phyloP scores from a whole-genome alignment of 2,888 invertebrate species.

The Polyploca ridens region DNA sequence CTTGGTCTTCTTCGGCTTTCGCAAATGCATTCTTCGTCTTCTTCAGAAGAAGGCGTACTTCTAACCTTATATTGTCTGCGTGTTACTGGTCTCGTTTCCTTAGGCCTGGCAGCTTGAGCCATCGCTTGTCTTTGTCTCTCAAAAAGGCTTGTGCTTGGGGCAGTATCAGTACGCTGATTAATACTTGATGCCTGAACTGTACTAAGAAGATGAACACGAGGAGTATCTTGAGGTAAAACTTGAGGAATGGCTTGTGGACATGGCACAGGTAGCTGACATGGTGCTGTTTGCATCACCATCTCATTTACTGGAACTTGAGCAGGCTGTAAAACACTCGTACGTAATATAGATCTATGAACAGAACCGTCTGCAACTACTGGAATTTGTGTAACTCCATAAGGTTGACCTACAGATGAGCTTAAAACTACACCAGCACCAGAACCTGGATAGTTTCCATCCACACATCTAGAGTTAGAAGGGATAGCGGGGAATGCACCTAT shows the following conservation, averaged over 20 bases:
- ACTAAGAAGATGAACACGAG: not conserved
- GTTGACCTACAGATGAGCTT: not conserved
- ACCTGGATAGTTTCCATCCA: too few species aligned
- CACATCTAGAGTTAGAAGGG: too few species aligned
- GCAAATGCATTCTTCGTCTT: not conserved
- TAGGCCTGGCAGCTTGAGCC: not conserved
- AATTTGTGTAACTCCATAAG: not conserved
- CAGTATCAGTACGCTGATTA: not conserved
- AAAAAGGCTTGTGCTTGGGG: not conserved
- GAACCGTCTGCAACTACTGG: not conserved
- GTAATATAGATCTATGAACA: not conserved
- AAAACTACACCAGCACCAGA: not conserved
- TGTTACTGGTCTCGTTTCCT: not conserved
- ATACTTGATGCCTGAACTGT: not conserved
- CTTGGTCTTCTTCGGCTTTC: not conserved
- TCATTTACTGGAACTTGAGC: not conserved
- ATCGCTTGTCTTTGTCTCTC: not conserved
- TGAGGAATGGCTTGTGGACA: not conserved
- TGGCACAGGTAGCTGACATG: not conserved
- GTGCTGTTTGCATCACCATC: not conserved
- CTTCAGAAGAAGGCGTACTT: not conserved
- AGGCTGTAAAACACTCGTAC: not conserved
- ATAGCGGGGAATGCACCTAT: not conserved
- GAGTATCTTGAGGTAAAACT: not conserved
- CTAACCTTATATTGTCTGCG: not conserved